Percentiles rank a stretch among this genome's conserved stretches.
Conservation (phyloP, 2,888 invertebrate species). For the Cacoxenus indagator region DNA sequence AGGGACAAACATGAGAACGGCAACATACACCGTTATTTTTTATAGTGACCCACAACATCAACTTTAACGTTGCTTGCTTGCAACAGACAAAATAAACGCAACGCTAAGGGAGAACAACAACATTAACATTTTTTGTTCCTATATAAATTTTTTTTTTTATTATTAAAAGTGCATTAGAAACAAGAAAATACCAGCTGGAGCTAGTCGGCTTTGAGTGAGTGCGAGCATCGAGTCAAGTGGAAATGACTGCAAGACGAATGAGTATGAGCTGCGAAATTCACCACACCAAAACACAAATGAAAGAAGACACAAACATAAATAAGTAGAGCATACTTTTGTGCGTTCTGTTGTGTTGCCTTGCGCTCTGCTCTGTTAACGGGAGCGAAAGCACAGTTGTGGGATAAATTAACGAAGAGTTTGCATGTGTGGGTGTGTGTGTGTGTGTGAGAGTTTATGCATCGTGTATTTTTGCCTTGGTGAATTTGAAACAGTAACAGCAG, state of each 20-base stretch:
- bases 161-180: no score
- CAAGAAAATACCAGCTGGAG: no score
- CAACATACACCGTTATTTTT: no score
- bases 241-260: background rate
- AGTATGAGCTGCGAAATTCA: constrained; percentile 6
- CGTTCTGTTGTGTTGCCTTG: background rate
- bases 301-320: background rate
- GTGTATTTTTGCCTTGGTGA: background rate
- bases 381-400: constrained; percentile 8
- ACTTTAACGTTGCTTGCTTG: no score
- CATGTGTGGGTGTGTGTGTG: constrained; percentile 26
- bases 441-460: no score
- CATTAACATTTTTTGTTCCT: no score
- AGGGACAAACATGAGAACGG: no score
- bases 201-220: background rate
- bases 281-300: background rate
- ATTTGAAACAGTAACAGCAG: background rate
- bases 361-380: constrained; percentile 1
- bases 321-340: background rate
- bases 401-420: background rate
- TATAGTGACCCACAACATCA: no score
- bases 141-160: no score
- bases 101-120: no score
- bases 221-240: background rate
- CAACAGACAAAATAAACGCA: no score